phyloP scores from a whole-genome alignment of 1,140 invertebrate genomes.

The Sarcophaga peregrina region DNA sequence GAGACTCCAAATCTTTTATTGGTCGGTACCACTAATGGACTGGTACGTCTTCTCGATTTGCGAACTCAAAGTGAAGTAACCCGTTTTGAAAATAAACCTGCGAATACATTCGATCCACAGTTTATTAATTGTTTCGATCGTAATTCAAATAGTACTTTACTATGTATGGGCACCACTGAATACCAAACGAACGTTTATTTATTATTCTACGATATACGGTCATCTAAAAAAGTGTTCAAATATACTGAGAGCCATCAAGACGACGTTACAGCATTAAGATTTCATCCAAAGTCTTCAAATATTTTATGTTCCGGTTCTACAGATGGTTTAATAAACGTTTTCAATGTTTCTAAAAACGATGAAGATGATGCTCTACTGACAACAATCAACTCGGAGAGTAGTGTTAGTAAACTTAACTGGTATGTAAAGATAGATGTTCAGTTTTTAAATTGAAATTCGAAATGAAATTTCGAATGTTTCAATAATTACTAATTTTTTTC shows the following conservation, averaged over 20 bases:
- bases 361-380: constrained; percentile 86
- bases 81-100: constrained; percentile 60
- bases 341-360: constrained; percentile 76
- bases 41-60: constrained; percentile 57
- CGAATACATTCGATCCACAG: constrained; percentile 66
- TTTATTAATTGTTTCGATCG: constrained; percentile 80
- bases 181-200: constrained; percentile 78
- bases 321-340: constrained; percentile 89
- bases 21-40: constrained; percentile 55
- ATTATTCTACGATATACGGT: constrained; percentile 85
- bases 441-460: background rate
- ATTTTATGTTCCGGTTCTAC: constrained; percentile 79
- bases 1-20: constrained; percentile 51
- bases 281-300: constrained; percentile 78
- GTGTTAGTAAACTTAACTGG: constrained; percentile 76
- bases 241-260: constrained; percentile 89
- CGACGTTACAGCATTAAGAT: constrained; percentile 84
- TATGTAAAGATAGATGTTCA: background rate
- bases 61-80: constrained; percentile 50
- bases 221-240: constrained; percentile 76
- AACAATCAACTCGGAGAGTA: constrained; percentile 86
- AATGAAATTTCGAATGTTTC: background rate
- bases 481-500: background rate
- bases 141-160: constrained; percentile 75
- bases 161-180: constrained; percentile 83